Percentiles rank a stretch among this genome's conserved stretches.
phyloP scores from a whole-genome alignment of 2,113 vertebrate genomes.

The Albula goreensis region DNA sequence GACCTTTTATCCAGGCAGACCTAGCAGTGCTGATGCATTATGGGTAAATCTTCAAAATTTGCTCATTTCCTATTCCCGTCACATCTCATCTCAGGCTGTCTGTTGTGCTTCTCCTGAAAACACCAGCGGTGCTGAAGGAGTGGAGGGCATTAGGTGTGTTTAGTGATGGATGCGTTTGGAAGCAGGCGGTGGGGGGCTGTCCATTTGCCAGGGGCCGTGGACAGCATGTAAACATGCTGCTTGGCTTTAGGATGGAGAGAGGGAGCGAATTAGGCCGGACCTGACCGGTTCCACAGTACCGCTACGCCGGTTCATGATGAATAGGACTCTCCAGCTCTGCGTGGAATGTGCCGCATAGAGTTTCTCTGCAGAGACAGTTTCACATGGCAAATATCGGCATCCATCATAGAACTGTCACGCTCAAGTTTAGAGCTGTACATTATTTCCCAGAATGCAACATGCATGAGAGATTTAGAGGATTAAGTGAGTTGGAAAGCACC shows the following conservation, averaged over 20 bases:
- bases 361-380: background rate
- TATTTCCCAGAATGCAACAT: background rate
- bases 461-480: background rate
- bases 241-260: background rate
- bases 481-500: background rate
- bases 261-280: background rate
- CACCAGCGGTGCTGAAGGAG: constrained; percentile 2
- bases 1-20: background rate
- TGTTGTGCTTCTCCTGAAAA: constrained; percentile 25
- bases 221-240: background rate
- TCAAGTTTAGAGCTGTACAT: background rate
- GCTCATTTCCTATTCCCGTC: background rate
- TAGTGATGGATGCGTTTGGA: background rate
- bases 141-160: background rate
- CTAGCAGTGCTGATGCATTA: background rate
- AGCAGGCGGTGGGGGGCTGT: background rate
- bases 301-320: background rate
- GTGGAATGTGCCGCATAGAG: background rate
- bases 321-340: background rate
- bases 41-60: background rate
- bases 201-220: background rate
- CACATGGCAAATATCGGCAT: background rate
- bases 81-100: background rate
- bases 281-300: background rate
- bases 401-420: constrained; percentile 20